A percentile compares a stretch with the other conserved stretches of the same genome.
phyloP scores from a whole-genome alignment of 2,888 invertebrate species.

The Tanytarsus gracilentus region DNA sequence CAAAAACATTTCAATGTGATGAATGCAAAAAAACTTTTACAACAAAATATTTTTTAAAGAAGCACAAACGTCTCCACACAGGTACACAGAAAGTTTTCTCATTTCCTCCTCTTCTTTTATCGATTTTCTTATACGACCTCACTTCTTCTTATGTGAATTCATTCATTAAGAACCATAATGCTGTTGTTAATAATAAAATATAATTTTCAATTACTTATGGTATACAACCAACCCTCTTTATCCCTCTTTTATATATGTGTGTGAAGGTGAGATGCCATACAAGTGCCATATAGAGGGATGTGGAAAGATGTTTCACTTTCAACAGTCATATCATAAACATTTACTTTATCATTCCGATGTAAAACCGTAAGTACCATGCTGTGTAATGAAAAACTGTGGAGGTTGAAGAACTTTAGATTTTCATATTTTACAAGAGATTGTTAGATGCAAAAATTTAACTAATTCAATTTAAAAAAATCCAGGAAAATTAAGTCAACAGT shows the following conservation, averaged over 20 bases:
- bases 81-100: slow-evolving; percentile 46
- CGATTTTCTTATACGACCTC: not conserved
- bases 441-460: not conserved
- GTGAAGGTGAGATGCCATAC: slow-evolving; percentile 78
- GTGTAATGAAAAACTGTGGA: no score
- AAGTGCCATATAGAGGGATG: slow-evolving; percentile 53
- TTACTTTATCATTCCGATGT: slow-evolving; percentile 78
- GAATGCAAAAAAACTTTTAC: slow-evolving; percentile 77
- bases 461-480: no score
- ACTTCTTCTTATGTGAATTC: not conserved
- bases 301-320: slow-evolving; percentile 78
- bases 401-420: no score
- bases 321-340: slow-evolving; percentile 84
- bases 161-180: slow-evolving; percentile 46
- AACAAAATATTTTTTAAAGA: slow-evolving; percentile 81
- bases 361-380: slow-evolving; percentile 54
- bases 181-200: slow-evolving; percentile 40
- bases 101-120: not conserved
- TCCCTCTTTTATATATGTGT: slow-evolving; percentile 19
- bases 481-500: no score
- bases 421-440: no score
- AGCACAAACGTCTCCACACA: slow-evolving; percentile 78
- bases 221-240: slow-evolving; percentile 7
- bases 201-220: slow-evolving; percentile 29
- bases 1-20: slow-evolving; percentile 48